Conservation (phyloP, 2,888 invertebrate species). For the Drosophila paranaensis region DNA sequence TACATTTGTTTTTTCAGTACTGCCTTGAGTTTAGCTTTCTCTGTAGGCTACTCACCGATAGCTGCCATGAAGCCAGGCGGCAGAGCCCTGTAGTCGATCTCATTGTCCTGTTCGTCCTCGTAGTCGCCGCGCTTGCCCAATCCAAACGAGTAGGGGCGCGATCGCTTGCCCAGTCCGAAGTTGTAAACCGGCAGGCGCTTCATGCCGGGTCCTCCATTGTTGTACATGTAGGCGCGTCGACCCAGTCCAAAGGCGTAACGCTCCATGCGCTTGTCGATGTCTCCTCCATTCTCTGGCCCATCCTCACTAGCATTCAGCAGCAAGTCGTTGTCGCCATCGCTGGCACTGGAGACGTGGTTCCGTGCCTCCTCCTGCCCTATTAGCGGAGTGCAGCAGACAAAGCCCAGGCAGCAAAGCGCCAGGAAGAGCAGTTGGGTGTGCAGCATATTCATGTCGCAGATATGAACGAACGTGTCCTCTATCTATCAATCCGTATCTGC, state of each 20-base stretch:
- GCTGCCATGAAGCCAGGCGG: conserved; percentile 47
- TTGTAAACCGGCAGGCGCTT: conserved; percentile 85
- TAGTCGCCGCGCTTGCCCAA: conserved; percentile 82
- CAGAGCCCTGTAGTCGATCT: conserved; percentile 58
- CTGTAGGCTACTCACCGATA: conserved; percentile 41
- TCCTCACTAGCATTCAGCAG: conserved; percentile 49
- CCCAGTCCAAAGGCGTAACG: conserved; percentile 90
- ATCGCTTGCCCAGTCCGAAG: conserved; percentile 84
- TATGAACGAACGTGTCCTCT: conserved; percentile 24
- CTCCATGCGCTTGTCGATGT: conserved; percentile 86
- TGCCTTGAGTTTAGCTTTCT: not conserved
- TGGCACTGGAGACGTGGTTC: conserved; percentile 36
- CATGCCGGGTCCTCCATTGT: conserved; percentile 82
- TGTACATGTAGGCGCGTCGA: conserved; percentile 86
- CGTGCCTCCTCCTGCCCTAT: conserved; percentile 50
- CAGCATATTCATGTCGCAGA: conserved; percentile 53
- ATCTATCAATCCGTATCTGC: conserved; percentile 17
- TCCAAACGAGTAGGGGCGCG: conserved; percentile 84
- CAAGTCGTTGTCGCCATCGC: conserved; percentile 43
- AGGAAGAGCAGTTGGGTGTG: conserved; percentile 66
- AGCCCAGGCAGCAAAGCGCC: conserved; percentile 74
- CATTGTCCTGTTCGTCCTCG: conserved; percentile 77
- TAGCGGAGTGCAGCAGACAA: conserved; percentile 71
- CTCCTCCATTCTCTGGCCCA: conserved; percentile 52
- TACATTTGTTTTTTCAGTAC: not conserved